Conservation (phyloP, 2,797 vertebrate genomes). For the Mormyrops boulengeri region DNA sequence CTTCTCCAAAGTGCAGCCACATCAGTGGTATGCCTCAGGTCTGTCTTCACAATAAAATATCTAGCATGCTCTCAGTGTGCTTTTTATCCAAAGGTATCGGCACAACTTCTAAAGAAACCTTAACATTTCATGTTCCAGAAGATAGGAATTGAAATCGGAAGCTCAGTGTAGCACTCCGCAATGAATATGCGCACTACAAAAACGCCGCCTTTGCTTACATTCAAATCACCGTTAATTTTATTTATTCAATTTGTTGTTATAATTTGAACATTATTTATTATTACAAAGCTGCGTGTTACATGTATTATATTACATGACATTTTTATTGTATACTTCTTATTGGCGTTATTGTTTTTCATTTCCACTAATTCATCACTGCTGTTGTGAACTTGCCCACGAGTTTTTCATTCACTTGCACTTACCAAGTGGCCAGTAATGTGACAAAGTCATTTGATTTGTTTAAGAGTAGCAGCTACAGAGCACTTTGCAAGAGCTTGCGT, state of each 20-base stretch:
- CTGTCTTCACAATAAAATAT: background rate
- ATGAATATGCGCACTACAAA: background rate
- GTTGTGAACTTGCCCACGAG: background rate
- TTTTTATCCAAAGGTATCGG: background rate
- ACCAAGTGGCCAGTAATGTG: background rate
- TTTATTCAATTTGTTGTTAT: background rate
- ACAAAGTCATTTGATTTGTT: background rate
- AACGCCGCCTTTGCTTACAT: background rate
- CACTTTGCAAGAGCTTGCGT: background rate
- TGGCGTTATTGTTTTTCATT: background rate
- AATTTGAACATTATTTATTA: background rate
- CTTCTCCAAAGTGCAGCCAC: background rate
- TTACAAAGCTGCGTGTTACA: background rate
- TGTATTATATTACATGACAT: background rate
- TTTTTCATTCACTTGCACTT: background rate
- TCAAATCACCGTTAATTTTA: background rate
- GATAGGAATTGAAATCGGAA: background rate
- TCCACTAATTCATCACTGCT: background rate
- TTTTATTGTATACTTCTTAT: background rate
- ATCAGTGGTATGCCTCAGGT: background rate
- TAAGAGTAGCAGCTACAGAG: background rate
- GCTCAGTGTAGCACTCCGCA: background rate
- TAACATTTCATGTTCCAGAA: background rate
- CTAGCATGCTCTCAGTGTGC: background rate
- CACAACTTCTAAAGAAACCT: background rate